phyloP scores from a whole-genome alignment of 2,888 invertebrate genomes.

The Neocrepidodera transversa region DNA sequence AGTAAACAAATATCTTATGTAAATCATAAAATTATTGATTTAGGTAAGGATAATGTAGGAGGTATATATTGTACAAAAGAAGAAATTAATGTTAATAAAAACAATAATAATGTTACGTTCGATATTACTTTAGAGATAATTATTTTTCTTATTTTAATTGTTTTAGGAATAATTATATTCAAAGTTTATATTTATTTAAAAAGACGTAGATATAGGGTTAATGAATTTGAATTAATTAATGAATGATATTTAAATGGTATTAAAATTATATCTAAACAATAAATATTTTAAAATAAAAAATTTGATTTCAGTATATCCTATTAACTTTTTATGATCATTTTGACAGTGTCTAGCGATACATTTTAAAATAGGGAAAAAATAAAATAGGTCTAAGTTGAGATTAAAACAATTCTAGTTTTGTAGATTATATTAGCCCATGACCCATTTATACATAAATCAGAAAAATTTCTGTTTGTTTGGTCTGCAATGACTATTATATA shows the following conservation, averaged over 20 bases:
- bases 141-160: constrained; percentile 33
- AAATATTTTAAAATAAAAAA: no score
- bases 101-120: constrained; percentile 19
- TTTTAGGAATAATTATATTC: constrained; percentile 42
- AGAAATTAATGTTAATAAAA: background rate
- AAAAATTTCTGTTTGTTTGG: no score
- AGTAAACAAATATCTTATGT: constrained; percentile 50
- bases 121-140: constrained; percentile 37
- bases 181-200: constrained; percentile 48
- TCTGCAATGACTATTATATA: no score
- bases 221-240: constrained; percentile 54
- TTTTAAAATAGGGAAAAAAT: no score
- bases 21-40: constrained; percentile 48
- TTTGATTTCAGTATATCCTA: no score
- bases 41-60: constrained; percentile 54
- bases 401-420: no score
- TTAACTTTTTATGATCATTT: no score
- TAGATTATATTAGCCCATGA: no score
- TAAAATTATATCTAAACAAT: no score
- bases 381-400: no score
- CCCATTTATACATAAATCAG: no score
- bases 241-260: constrained; percentile 29
- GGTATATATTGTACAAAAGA: constrained; percentile 54
- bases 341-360: no score
- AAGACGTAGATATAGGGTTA: constrained; percentile 49